Percentiles rank a stretch among this genome's conserved stretches.
These are phyloP conservation scores for Willowsia nigromaculata DNA, from an alignment of 2,888 invertebrate genomes.

Conservation along the genomic window DNA sequence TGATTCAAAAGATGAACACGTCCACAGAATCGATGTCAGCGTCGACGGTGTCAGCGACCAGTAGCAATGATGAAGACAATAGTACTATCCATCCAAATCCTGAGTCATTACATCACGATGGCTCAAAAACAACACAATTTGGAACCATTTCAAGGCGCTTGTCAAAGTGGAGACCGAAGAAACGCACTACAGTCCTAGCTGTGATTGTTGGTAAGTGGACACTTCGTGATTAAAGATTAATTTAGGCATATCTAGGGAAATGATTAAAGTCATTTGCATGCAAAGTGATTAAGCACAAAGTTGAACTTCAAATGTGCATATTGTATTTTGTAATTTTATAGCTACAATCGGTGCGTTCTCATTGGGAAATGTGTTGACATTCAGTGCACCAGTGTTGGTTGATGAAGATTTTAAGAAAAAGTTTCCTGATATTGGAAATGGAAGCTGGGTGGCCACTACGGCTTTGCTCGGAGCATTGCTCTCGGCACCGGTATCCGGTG, in stretches of 20 bases:
- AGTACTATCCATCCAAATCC: conserved; percentile 51
- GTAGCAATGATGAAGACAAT: conserved; percentile 22
- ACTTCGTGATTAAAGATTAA: neutral
- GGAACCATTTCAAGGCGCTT: conserved; percentile 59
- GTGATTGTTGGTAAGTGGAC: conserved; percentile 69
- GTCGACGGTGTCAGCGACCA: conserved; percentile 25
- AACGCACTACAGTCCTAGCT: conserved; percentile 70
- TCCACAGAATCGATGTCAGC: conserved; percentile 39
- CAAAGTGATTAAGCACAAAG: too few relatives aligned
- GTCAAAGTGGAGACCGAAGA: conserved; percentile 69
- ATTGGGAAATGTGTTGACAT: conserved; percentile 69
- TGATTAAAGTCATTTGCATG: neutral
- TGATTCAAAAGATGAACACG: conserved; percentile 58
- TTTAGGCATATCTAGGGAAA: neutral
- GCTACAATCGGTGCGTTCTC: conserved; percentile 72
- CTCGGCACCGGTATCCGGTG: conserved; percentile 71
- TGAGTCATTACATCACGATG: conserved; percentile 2
- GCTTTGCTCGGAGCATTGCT: conserved; percentile 77
- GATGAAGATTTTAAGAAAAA: conserved; percentile 29
- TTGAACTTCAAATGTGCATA: too few relatives aligned
- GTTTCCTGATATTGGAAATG: conserved; percentile 80
- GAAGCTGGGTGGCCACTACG: conserved; percentile 83
- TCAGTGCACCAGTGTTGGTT: conserved; percentile 56
- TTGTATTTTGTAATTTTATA: conserved; percentile 20
- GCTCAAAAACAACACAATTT: conserved; percentile 48